Percentiles rank a stretch among this genome's conserved stretches.
These are phyloP conservation scores for Propsilocerus akamusi DNA, from an alignment of 1,140 invertebrate genomes.

Conservation along the genomic window DNA sequence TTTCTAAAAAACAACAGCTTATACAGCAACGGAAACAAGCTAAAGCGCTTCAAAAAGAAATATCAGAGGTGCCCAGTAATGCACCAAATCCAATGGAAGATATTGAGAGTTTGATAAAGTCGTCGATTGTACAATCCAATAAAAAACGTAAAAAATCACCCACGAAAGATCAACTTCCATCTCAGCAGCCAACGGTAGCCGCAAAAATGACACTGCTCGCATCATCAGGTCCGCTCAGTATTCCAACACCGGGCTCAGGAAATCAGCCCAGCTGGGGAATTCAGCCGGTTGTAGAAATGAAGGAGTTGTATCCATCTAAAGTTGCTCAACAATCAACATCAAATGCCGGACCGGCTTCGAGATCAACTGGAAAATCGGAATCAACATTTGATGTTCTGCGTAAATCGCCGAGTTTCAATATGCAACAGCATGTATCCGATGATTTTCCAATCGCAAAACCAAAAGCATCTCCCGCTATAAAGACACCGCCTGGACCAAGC, in stretches of 20 bases:
- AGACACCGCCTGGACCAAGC: conserved; percentile 16
- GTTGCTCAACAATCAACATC: conserved; percentile 6
- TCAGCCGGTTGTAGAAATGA: no score
- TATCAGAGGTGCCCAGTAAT: neutral
- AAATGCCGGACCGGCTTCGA: neutral
- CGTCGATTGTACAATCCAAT: conserved; percentile 6
- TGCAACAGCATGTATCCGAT: conserved; percentile 19
- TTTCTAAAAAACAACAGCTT: neutral
- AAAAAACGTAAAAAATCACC: conserved; percentile 20
- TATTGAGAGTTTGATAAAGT: conserved; percentile 5
- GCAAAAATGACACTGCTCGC: neutral
- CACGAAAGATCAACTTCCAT: conserved; percentile 12
- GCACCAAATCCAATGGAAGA: neutral
- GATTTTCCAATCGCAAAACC: conserved; percentile 7
- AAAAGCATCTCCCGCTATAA: neutral
- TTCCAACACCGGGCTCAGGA: conserved; percentile 4
- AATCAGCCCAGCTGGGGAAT: no score
- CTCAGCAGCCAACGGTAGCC: neutral
- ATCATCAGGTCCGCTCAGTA: neutral
- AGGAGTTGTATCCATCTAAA: no score
- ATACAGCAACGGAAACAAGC: neutral
- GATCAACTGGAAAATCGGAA: conserved; percentile 7
- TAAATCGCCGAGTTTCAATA: conserved; percentile 23
- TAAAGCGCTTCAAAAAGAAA: neutral
- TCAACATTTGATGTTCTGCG: conserved; percentile 16